Percentiles rank a stretch among this genome's conserved stretches.
These are phyloP conservation scores for Antigone vipio DNA, from an alignment of 2,113 vertebrate species.

Conservation along the genomic window DNA sequence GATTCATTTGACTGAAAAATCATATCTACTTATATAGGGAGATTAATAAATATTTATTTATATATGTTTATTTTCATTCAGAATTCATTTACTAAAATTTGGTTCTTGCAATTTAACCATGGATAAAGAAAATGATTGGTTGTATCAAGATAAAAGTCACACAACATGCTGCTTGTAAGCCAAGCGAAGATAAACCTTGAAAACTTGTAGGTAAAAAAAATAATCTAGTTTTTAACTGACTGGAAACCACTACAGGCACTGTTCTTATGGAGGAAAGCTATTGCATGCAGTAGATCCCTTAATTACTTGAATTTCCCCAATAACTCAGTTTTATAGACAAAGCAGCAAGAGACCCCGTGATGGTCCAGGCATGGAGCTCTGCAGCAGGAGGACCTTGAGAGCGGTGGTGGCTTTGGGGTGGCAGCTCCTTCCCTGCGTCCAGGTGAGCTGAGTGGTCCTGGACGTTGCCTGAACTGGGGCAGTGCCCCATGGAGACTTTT, in stretches of 20 bases:
- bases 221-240: neutral
- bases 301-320: neutral
- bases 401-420: no score
- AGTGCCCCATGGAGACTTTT: neutral
- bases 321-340: neutral
- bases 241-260: neutral
- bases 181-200: neutral
- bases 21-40: no score
- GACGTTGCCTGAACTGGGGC: accelerated
- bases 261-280: neutral
- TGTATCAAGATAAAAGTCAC: accelerated
- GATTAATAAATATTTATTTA: neutral
- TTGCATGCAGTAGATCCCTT: neutral
- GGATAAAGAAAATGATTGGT: accelerated
- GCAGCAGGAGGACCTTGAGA: neutral
- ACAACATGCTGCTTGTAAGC: accelerated
- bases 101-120: accelerated
- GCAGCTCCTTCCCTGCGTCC: neutral
- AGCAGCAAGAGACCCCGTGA: neutral
- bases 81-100: neutral
- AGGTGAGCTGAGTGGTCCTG: no score
- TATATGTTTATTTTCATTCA: neutral
- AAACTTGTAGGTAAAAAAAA: neutral
- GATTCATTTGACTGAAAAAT: neutral
- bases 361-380: no score